These are phyloP conservation scores for Anorthoa munda DNA, from an alignment of 2,888 invertebrate genomes.

Conservation along the genomic window DNA sequence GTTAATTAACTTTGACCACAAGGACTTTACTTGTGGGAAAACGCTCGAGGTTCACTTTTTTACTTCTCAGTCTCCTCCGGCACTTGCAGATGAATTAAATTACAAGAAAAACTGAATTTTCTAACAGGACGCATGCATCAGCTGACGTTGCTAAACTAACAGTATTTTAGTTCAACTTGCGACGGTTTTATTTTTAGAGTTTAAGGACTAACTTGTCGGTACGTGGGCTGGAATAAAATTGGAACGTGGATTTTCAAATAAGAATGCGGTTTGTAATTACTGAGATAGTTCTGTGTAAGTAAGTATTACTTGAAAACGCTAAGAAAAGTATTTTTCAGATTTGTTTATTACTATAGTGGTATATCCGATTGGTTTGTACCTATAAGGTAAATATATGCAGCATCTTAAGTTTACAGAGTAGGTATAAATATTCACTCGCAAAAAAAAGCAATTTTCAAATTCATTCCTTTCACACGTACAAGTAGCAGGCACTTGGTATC, in stretches of 20 bases:
- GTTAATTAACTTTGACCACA: conserved; percentile 71
- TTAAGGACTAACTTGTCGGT: conserved; percentile 30
- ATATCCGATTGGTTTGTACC: too few relatives aligned
- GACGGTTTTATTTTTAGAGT: conserved; percentile 19
- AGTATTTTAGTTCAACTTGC: conserved; percentile 21
- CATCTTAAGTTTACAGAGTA: too few relatives aligned
- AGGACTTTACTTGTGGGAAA: conserved; percentile 60
- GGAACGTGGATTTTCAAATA: background rate
- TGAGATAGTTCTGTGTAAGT: background rate
- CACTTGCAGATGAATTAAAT: conserved; percentile 75
- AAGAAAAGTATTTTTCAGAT: too few relatives aligned
- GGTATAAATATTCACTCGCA: too few relatives aligned
- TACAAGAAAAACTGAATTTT: conserved; percentile 68
- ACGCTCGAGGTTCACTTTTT: conserved; percentile 67
- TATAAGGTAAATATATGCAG: too few relatives aligned
- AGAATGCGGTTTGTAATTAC: background rate
- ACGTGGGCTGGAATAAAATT: background rate
- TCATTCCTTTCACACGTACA: background rate
- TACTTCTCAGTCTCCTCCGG: conserved; percentile 49
- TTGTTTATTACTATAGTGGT: too few relatives aligned
- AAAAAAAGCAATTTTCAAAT: background rate
- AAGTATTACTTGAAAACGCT: too few relatives aligned
- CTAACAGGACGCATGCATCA: conserved; percentile 55
- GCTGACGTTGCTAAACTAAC: conserved; percentile 54
- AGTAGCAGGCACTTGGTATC: background rate